Evolutionary conservation across 2,797 vertebrate genomes (phyloP).

Genomic region (Cynodonichthys magdalenae): DNA sequence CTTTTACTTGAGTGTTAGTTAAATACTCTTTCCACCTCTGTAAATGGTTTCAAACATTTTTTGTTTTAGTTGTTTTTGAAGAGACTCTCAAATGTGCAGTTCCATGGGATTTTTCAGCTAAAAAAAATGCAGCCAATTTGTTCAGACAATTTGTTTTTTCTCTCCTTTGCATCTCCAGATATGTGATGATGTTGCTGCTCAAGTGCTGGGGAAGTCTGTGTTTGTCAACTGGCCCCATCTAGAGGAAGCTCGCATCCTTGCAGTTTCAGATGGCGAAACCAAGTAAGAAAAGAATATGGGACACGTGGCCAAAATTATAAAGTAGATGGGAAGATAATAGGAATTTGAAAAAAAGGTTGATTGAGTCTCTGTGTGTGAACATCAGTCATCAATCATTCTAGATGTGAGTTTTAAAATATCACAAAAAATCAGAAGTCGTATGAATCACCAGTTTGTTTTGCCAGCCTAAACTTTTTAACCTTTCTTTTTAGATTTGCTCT

Average conservation of each 20-base stretch:
- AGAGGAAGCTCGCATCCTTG: conserved; percentile 93
- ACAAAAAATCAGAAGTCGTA: no score
- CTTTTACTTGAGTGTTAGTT: no score
- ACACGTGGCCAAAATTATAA: neutral
- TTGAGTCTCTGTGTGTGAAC: no score
- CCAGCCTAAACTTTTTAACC: neutral
- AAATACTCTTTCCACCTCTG: no score
- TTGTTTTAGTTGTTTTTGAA: no score
- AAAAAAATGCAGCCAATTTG: no score
- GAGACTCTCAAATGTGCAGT: no score
- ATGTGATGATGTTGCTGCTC: conserved; percentile 83
- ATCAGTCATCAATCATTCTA: neutral
- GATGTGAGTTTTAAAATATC: neutral
- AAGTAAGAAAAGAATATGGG: conserved; percentile 80
- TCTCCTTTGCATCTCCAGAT: conserved; percentile 56
- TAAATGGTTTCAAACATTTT: no score
- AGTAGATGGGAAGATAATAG: no score
- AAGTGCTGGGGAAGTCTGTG: conserved; percentile 86
- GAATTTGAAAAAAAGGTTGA: neutral
- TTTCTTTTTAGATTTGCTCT: conserved; percentile 84
- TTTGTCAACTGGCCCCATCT: conserved; percentile 99
- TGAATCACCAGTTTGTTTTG: neutral
- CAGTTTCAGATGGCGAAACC: conserved; percentile 91
- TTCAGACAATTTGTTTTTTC: neutral
- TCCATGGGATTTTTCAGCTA: no score